A percentile compares a stretch with the other conserved stretches of the same genome.
phyloP scores from a whole-genome alignment of 2,797 vertebrate genomes.

The Acanthurus tractus region DNA sequence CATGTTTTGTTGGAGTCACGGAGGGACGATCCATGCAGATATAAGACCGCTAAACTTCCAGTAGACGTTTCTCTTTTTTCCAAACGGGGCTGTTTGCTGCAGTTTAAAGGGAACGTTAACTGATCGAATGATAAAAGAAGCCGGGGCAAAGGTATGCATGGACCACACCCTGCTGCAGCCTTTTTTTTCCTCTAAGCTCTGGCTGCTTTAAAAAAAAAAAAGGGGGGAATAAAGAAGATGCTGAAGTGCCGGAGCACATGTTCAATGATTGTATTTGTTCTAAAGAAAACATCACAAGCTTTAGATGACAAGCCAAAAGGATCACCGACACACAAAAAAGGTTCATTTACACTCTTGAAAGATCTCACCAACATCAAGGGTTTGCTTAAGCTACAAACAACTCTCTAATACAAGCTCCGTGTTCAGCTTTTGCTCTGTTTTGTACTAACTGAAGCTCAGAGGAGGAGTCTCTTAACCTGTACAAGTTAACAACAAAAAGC shows the following conservation, averaged over 20 bases:
- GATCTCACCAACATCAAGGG: conserved; percentile 44
- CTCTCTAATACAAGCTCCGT: conserved; percentile 46
- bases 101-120: conserved; percentile 74
- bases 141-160: conserved; percentile 78
- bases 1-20: conserved; percentile 54
- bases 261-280: conserved; percentile 59
- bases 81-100: conserved; percentile 57
- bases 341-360: conserved; percentile 45
- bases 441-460: conserved; percentile 28
- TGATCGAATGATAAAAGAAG: conserved; percentile 79
- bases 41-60: conserved; percentile 57
- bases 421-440: conserved; percentile 58
- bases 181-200: conserved; percentile 43
- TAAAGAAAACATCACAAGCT: conserved; percentile 62
- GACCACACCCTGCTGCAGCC: conserved; percentile 74
- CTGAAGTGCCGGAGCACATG: conserved; percentile 42
- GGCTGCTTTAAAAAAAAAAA: conserved; percentile 58
- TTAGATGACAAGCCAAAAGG: conserved; percentile 52
- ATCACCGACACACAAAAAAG: conserved; percentile 59
- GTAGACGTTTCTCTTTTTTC: conserved; percentile 59
- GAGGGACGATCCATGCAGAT: conserved; percentile 46
- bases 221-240: conserved; percentile 45
- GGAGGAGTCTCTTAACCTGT: conserved; percentile 47
- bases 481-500: conserved; percentile 63
- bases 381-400: conserved; percentile 20